Base-by-base conservation (phyloP, 1,140 invertebrate species). In the Dreissena polymorpha region DNA sequence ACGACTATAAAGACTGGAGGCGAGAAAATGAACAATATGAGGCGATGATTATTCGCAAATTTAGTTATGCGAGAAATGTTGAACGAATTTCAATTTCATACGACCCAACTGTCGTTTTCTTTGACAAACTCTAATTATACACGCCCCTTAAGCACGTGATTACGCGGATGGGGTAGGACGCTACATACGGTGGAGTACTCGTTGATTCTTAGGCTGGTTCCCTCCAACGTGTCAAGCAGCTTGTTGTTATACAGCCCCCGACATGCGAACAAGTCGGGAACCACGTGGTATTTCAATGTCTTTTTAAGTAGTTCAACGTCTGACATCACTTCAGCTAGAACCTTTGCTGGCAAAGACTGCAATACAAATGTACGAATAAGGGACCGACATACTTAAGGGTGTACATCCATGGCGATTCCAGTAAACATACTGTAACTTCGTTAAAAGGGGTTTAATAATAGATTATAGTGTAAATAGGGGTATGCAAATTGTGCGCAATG, bases 281-380 rank as follows among this genome's bases (percentile, higher is more conserved):
- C 91, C 23, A 95, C 92, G 77, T 96, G 95, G 86, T 94, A 95
- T 70, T 93, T 91, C 0, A 95, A 89, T 77, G 95, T 90, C 23
- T 94, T 86, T 12, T 82, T 72, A 8, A 88, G 75, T 18, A 88
- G 73, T 25, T 71, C 14, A 10, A 27, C 6, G 49, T 81, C 60
- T 57, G 70, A 71, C 71, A 12, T 25, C 29, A 73, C 3, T 21
- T 71, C 16, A 16, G 53, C 63, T 10, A 51, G 10, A n/a, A 78
- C 27, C 10, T 67, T 18, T 69, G 50, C 14, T 27, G 65, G 67
- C 29, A 69, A 23, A 13, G 50, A 49, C 76, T 78, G 25, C 7
- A 75, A 60, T 39, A 39, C 39, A 39, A 39, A 39, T 39, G 39
- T 39, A 39, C 8, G 3, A 39, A 39, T 5, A 39, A 39, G 39